A percentile compares a stretch with the other conserved stretches of the same genome.
Conservation (phyloP, 1,140 invertebrate genomes). For the Ostrea denselamellosa region DNA sequence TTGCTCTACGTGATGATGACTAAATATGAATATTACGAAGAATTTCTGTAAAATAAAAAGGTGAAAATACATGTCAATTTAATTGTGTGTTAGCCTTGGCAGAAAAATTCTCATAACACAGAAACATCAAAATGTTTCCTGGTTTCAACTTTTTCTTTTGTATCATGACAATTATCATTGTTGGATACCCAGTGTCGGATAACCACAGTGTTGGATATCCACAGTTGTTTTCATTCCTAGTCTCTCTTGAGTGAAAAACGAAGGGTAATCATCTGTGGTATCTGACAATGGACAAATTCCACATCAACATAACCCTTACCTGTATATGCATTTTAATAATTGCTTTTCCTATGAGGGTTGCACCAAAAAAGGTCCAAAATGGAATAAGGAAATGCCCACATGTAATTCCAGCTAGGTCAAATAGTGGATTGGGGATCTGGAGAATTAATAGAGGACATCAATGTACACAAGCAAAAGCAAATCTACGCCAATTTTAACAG, state of each 20-base stretch:
- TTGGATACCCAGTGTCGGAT: too few relatives aligned
- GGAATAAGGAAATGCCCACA: constrained; percentile 99
- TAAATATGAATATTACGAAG: constrained; percentile 98
- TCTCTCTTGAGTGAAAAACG: too few relatives aligned
- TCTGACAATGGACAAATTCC: too few relatives aligned
- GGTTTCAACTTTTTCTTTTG: too few relatives aligned
- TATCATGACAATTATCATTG: too few relatives aligned
- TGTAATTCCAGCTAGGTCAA: constrained; percentile 98
- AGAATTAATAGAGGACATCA: constrained; percentile 61
- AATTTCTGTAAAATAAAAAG: constrained; percentile 83
- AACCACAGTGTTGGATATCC: too few relatives aligned
- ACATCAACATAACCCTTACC: constrained; percentile 67
- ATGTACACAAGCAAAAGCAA: not conserved
- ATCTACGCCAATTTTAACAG: too few relatives aligned
- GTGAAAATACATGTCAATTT: not conserved
- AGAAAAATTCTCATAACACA: too few relatives aligned
- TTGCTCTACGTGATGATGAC: constrained; percentile 91
- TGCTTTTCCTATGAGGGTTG: constrained; percentile 98
- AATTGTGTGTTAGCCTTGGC: too few relatives aligned
- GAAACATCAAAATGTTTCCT: too few relatives aligned
- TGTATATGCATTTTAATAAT: constrained; percentile 99
- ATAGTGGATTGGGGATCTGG: constrained; percentile 98
- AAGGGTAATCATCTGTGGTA: too few relatives aligned
- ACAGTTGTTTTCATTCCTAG: too few relatives aligned
- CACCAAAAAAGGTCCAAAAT: constrained; percentile 99